Conservation (phyloP, 2,888 invertebrate species). For the Plebejus melissa region DNA sequence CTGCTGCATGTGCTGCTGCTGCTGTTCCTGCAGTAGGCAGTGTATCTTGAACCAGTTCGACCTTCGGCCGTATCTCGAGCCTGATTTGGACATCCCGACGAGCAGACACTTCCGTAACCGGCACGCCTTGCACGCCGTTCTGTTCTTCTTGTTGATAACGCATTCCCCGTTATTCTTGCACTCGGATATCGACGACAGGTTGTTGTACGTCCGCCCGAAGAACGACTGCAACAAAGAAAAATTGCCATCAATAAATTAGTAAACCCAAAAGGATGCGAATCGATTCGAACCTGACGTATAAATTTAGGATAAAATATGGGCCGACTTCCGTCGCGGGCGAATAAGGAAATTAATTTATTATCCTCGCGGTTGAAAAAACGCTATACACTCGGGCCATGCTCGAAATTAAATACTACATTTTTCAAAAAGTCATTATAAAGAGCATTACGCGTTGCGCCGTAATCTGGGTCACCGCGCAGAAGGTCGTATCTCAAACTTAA, state of each 20-base stretch:
- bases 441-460: slow-evolving; percentile 59
- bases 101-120: slow-evolving; percentile 90
- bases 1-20: slow-evolving; percentile 79
- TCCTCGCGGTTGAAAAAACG: slow-evolving; percentile 69
- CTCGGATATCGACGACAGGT: slow-evolving; percentile 91
- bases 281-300: slow-evolving; percentile 60
- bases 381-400: slow-evolving; percentile 56
- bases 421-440: slow-evolving; percentile 78
- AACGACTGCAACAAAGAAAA: slow-evolving; percentile 88
- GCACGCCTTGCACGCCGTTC: slow-evolving; percentile 95
- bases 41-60: slow-evolving; percentile 98
- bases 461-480: slow-evolving; percentile 71
- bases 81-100: slow-evolving; percentile 95
- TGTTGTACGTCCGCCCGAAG: slow-evolving; percentile 95
- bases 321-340: slow-evolving; percentile 62
- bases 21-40: slow-evolving; percentile 91
- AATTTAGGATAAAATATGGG: slow-evolving; percentile 72
- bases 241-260: slow-evolving; percentile 51
- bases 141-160: slow-evolving; percentile 94
- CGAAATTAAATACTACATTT: slow-evolving; percentile 75
- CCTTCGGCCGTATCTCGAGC: slow-evolving; percentile 91
- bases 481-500: slow-evolving; percentile 74
- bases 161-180: slow-evolving; percentile 95
- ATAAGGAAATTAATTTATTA: slow-evolving; percentile 74
- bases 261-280: slow-evolving; percentile 51